Evolutionary conservation across 2,797 vertebrate genomes (phyloP), one percentile per base, ranked within the genome.

Genomic region (Masticophis lateralis): DNA sequence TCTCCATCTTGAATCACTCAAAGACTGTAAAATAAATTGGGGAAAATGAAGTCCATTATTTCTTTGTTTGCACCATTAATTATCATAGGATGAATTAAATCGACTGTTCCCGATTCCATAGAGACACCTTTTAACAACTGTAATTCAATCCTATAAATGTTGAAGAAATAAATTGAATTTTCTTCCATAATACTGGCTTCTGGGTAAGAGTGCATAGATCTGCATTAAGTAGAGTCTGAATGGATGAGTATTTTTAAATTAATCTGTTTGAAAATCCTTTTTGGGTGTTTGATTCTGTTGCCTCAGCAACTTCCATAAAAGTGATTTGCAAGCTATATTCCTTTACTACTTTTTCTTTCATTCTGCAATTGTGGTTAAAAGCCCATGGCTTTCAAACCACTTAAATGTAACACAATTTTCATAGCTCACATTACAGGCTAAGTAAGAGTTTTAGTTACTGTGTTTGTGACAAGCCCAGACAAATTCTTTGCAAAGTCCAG

Each of bases 401-500:
- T 96, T 95, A 95, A 94, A 93, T 92, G 90, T 79, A 94, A 94
- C 91, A 92, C 90, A 96, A 94, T 96, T 97, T 97, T 97, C 95
- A 86, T 92, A 93, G 95, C 95, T 97, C 95, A 66, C 66, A 91
- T 97, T 97, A 95, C 96, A 57, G 63, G 83, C 57, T 94, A 94
- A 96, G 90, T 94, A 95, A 96, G 93, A 94, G 88, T 95, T 94
- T 97, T 96, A 95, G 89, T 55, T 83, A 91, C 91, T 83, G 79
- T 86, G 93, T 96, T 96, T 92, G 79, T 95, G 92, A 94, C 92
- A 97, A 94, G 93, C 92, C 94, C 93, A 96, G 97, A 95, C 95
- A 95, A 94, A 90, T 56, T 94, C 94, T 95, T 96, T 94, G 92
- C 32, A 90, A 43, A 92, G 88, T 86, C 88, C 92, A 92, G 90